Percentiles rank a stretch among this genome's conserved stretches.
Conservation (phyloP, 2,888 invertebrate genomes). For the Drosophila buzzatii region DNA sequence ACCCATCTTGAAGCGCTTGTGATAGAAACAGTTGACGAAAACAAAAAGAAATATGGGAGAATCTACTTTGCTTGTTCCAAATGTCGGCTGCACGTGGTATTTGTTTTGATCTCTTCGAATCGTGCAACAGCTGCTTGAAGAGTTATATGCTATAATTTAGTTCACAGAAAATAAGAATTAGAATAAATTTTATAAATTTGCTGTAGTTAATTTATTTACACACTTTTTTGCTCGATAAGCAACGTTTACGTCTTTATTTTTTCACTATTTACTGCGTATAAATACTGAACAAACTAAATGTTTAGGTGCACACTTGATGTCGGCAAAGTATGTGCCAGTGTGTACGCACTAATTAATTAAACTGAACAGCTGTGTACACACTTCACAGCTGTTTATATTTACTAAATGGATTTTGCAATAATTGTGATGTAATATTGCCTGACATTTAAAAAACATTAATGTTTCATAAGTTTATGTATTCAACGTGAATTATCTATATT, state of each 20-base stretch:
- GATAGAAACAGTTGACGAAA: not conserved
- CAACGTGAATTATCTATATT: not conserved
- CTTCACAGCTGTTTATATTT: constrained; percentile 36
- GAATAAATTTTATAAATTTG: not conserved
- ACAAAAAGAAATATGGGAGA: not conserved
- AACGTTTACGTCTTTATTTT: constrained; percentile 5
- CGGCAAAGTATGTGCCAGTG: constrained; percentile 8
- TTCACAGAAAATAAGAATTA: not conserved
- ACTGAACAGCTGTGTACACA: constrained; percentile 36
- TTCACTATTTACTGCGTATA: constrained; percentile 49
- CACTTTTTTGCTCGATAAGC: constrained; percentile 28
- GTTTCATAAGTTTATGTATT: not conserved
- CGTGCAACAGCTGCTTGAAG: not conserved
- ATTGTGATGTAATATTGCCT: not conserved
- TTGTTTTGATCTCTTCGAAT: constrained; percentile 25
- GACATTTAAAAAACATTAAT: not conserved
- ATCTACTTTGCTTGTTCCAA: constrained; percentile 16
- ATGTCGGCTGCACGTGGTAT: constrained; percentile 63
- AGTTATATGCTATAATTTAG: not conserved
- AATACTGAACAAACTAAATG: constrained; percentile 13
- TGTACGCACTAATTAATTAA: constrained; percentile 33
- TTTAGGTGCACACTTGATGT: constrained; percentile 29
- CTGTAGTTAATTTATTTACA: not conserved
- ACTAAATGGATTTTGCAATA: constrained; percentile 18
- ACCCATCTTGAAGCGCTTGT: constrained; percentile 79